Base-by-base conservation (phyloP, 2,797 vertebrate genomes). In the Lerista edwardsae region DNA sequence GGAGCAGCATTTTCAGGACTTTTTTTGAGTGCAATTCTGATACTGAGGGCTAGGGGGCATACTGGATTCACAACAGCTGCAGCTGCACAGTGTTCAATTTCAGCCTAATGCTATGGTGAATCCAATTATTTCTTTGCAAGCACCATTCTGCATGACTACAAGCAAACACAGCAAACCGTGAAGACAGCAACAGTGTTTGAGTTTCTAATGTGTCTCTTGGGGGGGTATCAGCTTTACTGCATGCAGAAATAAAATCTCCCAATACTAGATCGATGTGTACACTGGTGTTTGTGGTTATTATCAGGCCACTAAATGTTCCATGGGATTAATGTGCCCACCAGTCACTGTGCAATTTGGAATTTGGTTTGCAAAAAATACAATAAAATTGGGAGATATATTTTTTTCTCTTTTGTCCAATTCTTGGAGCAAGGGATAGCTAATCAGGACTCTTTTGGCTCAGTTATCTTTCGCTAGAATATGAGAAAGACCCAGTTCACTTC, bases 21-120 rank as follows among this genome's bases (percentile, higher is more conserved):
- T 9, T 8, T 79, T 83, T 80, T 75, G 51, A 55, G 62, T 95
- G 96, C 41, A 96, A 91, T 96, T 82, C 92, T 86, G 39, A 36
- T 71, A 78, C 62, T 1, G 94, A 95, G 91, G 92, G 94, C 96
- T 96, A 96, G 96, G 95, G 96, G 96, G 96, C 96, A 95, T 95
- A 86, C 79, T 95, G 89, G 95, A 95, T 94, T 94, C 96, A 21
- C 88, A 93, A 62, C 85, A 92, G 80, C 91, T 88, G 89, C 88
- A 94, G 91, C 88, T 95, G 89, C 87, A 87, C 25, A 91, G 85
- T 73, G 57, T 92, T 91, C 85, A 69, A 57, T 65, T 87, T 91
- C 86, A 87, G 87, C 77, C 74, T 88, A 73, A 80, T 75, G 83
- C 75, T 86, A 79, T 85, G 90, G 91, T 89, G 90, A 95, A 90